Conservation (phyloP, 2,113 vertebrate species). For the Colinus virginianus region DNA sequence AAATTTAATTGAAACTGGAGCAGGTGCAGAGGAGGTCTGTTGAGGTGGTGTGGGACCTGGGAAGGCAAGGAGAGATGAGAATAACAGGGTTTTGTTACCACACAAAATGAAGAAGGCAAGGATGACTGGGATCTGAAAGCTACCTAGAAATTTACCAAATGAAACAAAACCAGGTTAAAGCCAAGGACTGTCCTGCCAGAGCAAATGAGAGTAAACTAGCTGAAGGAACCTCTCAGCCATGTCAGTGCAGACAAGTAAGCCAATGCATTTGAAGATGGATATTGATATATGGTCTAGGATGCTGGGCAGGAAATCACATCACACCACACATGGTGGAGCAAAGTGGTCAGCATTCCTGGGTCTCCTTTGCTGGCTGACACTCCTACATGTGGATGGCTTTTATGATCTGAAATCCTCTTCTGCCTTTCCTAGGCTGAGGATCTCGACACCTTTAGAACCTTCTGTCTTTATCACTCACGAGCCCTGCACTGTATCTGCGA, state of each 20-base stretch:
- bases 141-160: not conserved
- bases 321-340: not conserved
- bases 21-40: constrained; percentile 50
- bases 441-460: not conserved
- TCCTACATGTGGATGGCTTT: not conserved
- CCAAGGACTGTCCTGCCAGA: not conserved
- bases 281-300: not conserved
- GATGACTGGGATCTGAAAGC: not conserved
- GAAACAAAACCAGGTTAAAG: not conserved
- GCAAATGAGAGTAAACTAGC: not conserved
- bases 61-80: not conserved
- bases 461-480: not conserved
- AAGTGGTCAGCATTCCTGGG: not conserved
- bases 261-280: not conserved
- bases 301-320: not conserved
- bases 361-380: not conserved
- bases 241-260: not conserved
- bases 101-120: not conserved
- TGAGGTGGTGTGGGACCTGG: not conserved
- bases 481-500: not conserved
- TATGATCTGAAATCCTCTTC: not conserved
- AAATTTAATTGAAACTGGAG: constrained; percentile 45
- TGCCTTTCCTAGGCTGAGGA: constrained; percentile 20
- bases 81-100: not conserved
- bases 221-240: not conserved